Evolutionary conservation across 2,888 invertebrate genomes (phyloP), one percentile per base, ranked within the genome.

Genomic region (Leptopilina syphax): DNA sequence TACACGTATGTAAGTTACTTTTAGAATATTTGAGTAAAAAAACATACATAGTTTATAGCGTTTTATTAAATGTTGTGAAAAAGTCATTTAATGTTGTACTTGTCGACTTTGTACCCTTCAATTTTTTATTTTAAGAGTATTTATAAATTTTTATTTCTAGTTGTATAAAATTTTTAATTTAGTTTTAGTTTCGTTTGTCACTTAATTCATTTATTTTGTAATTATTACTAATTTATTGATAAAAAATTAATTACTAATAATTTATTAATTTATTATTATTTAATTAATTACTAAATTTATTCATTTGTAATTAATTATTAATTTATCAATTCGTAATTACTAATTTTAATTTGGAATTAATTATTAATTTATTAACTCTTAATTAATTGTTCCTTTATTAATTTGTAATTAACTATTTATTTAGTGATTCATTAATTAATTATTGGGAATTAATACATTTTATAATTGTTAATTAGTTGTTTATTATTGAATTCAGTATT

Each of bases 41-140:
- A 90, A 86, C 88, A 88, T 91, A 89, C 87, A 88, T 91, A 91
- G 90, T 89, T 90, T 88, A 90, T 91, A 91, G 90, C 86, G 90
- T 91, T 91, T 91, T 91, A 91, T 91, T 91, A 90, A 91, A 91
- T 90, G 91, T 91, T 91, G 89, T 88, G 88, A 84, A 88, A 88
- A 88, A 88, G 84, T 86, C 83, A 83, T 34, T 83, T 73, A 57
- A 24, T 73, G 54, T 65, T 78, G 79, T 84, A 41, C 54, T 77
- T 65, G 24, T 24, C 63, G 47, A 9, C 24, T 76, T 44, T 12
- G 24, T 34, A 63, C n/a, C 63, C 47, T 18, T 7, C 8, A 65
- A 12, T 41, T 76, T 63, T 13, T 41, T 47, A 24, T 76, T 27
- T 3, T 9, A 34, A 47, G 34, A 3, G 3, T 3, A 3, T 34